Evolutionary conservation across 35 echinoderm and acorn worm genomes (phyloP), one percentile per base, ranked within the genome.

Genomic region (Chiridota heheva): DNA sequence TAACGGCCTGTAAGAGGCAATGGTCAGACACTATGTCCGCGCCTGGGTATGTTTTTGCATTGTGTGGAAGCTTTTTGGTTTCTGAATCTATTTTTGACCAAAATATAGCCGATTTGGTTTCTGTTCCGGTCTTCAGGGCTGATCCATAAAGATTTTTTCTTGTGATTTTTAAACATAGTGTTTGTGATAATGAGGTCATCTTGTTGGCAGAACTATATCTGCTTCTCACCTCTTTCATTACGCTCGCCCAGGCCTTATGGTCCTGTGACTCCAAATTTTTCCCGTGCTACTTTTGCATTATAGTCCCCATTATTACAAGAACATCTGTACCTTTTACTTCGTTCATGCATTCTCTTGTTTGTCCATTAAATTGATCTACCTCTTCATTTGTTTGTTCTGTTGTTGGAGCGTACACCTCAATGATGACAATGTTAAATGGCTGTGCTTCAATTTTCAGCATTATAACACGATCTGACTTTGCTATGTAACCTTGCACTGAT

Each of bases 151-250:
- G 36, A 41, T 5, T 36, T 41, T 40, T 57, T 79, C 40, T 56
- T 0, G 4, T 15, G 51, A 40, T 79, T 48, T 60, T 79, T 4
- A 2, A 79, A 79, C 4, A 2, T 25, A 60, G 76, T 79, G 24
- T 79, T 79, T 2, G 51, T 79, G 3, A 79, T 36, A 8, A 60
- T 36, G 15, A 79, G 8, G 7, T 40, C 7, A 2, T 79, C 18
- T 24, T 60, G 12, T 32, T 36, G 5, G 31, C 76, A 79, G 29
- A 60, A 79, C 6, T 79, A 2, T 1, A 79, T 34, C 5, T 60
- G 32, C 51, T 8, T 60, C 18, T 79, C 51, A 5, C 76, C 76
- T 79, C 76, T 60, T 13, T 60, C 32, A 22, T 79, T 62, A 20
- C 55, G 35, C 36, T 60, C 2, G 1, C 76, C 76, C 17, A 79